These are phyloP conservation scores for Aspidiotus rigidus DNA, from an alignment of 2,888 invertebrate genomes.

Conservation along the genomic window DNA sequence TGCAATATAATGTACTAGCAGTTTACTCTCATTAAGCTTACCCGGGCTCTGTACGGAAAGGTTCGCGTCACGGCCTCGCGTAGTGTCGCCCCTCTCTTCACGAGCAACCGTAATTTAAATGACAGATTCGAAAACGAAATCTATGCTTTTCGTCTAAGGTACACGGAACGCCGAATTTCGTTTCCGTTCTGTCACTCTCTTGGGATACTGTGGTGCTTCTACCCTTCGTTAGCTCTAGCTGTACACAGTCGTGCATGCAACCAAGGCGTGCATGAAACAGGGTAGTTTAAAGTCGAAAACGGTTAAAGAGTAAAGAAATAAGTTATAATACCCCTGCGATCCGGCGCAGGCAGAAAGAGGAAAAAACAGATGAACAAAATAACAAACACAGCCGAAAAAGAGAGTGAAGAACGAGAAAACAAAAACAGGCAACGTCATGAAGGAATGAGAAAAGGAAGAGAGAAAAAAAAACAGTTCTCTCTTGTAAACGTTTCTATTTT, in stretches of 20 bases:
- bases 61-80: too few species aligned
- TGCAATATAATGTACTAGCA: neutral
- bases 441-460: neutral
- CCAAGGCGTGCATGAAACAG: neutral
- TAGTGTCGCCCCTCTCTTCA: too few species aligned
- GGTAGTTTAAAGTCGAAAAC: neutral
- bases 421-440: neutral
- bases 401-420: neutral
- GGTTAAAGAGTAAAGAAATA: neutral
- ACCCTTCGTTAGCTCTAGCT: neutral
- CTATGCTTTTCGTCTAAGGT: neutral
- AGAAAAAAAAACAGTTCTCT: neutral
- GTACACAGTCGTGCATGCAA: neutral
- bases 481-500: neutral
- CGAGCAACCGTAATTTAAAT: neutral
- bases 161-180: neutral
- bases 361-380: neutral
- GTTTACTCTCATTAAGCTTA: too few species aligned
- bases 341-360: neutral
- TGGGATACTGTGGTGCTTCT: neutral
- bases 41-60: too few species aligned
- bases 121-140: neutral
- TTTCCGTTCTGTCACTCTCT: constrained; percentile 1
- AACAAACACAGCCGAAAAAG: neutral
- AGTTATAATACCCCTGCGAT: neutral